These are phyloP conservation scores for Metellina segmentata DNA, from an alignment of 2,888 invertebrate genomes.

Conservation along the genomic window DNA sequence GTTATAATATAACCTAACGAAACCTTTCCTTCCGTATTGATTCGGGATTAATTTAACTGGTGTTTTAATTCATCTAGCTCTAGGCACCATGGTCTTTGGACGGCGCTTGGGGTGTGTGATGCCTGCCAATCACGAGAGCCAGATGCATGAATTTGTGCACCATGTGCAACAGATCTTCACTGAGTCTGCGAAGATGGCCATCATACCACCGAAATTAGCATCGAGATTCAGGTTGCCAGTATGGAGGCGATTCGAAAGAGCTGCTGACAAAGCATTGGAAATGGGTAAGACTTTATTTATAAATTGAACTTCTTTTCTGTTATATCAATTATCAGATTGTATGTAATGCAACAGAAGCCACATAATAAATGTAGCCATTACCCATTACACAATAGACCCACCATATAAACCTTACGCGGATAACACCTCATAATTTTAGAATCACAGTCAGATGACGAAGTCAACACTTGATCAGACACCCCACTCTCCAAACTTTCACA, in stretches of 20 bases:
- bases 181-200: slow-evolving; percentile 86
- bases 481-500: not conserved
- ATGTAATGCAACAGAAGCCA: too few species aligned
- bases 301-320: not conserved
- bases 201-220: slow-evolving; percentile 86
- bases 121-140: slow-evolving; percentile 77
- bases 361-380: too few species aligned
- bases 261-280: slow-evolving; percentile 85
- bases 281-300: slow-evolving; percentile 82
- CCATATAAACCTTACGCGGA: too few species aligned
- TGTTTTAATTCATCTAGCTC: slow-evolving; percentile 73
- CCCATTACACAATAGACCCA: too few species aligned
- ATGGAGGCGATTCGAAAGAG: slow-evolving; percentile 88
- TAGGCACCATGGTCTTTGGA: slow-evolving; percentile 79
- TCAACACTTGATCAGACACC: too few species aligned
- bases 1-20: too few species aligned
- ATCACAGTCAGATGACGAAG: too few species aligned
- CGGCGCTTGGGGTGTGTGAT: slow-evolving; percentile 78
- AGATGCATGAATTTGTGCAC: slow-evolving; percentile 80
- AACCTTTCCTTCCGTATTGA: too few species aligned
- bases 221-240: slow-evolving; percentile 85
- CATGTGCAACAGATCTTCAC: slow-evolving; percentile 87
- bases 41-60: not conserved
- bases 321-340: too few species aligned
- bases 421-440: too few species aligned